Percentiles rank a stretch among this genome's conserved stretches.
These are phyloP conservation scores for Helicolenus hilgendorfi DNA, from an alignment of 2,797 vertebrate genomes.

Conservation along the genomic window DNA sequence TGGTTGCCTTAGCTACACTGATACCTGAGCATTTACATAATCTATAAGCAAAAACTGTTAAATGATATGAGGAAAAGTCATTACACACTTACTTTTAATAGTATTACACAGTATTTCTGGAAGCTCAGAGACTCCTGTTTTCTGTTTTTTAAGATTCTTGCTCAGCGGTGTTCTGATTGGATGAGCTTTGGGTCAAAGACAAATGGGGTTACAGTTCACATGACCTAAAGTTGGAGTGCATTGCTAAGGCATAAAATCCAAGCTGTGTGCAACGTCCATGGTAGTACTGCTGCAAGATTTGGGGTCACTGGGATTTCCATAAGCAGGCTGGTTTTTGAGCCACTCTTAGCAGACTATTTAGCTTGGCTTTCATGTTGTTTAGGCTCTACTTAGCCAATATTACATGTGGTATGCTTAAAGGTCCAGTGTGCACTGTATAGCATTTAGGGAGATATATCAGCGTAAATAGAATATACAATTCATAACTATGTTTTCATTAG, in stretches of 20 bases:
- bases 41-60: background rate
- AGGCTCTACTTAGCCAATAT: background rate
- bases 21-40: background rate
- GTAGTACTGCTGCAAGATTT: background rate
- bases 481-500: too few relatives aligned
- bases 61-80: background rate
- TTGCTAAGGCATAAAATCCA: background rate
- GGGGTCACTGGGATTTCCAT: background rate
- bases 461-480: too few relatives aligned
- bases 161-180: background rate
- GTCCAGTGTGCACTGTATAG: too few relatives aligned
- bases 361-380: background rate
- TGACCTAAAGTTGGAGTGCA: background rate
- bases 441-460: too few relatives aligned
- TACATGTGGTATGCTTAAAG: background rate
- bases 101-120: background rate
- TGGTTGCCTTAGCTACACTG: slow-evolving; percentile 23
- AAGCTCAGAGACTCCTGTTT: background rate
- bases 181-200: background rate
- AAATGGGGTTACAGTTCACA: background rate
- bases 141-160: background rate
- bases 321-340: background rate
- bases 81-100: background rate
- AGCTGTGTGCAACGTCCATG: background rate
- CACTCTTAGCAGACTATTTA: background rate